A percentile compares a stretch with the other conserved stretches of the same genome.
These are phyloP conservation scores for Tolypeutes matacus DNA, from an alignment of 2,797 vertebrate species.

Conservation along the genomic window DNA sequence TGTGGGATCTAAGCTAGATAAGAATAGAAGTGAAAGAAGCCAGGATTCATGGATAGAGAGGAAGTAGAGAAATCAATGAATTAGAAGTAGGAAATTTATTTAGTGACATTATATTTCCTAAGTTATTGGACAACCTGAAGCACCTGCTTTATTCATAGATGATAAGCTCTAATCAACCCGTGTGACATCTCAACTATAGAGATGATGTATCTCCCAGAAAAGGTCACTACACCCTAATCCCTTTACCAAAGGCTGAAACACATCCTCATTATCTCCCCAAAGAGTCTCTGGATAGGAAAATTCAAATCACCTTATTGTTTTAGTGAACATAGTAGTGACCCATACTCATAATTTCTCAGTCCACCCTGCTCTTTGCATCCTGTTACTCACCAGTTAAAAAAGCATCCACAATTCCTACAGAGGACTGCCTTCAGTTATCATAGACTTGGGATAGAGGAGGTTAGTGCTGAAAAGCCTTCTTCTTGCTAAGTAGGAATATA, in stretches of 20 bases:
- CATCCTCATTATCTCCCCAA: not conserved
- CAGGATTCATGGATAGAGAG: not conserved
- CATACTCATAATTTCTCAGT: not conserved
- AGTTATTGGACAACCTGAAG: not conserved
- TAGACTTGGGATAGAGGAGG: not conserved
- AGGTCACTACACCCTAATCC: not conserved
- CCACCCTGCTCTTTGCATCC: not conserved
- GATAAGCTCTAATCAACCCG: not conserved
- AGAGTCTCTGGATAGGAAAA: not conserved
- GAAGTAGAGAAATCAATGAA: not conserved
- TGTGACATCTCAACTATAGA: not conserved
- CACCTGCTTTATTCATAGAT: not conserved
- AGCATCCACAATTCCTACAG: not conserved
- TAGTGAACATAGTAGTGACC: not conserved
- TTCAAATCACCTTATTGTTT: constrained; percentile 18
- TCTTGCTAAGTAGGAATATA: constrained; percentile 44
- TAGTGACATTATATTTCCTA: not conserved
- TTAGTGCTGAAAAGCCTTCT: not conserved
- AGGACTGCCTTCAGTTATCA: not conserved
- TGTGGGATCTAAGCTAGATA: not conserved
- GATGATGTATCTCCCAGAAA: not conserved
- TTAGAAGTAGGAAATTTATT: not conserved
- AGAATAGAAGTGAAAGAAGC: not conserved
- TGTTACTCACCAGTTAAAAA: not conserved
- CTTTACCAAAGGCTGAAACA: not conserved